Evolutionary conservation across 2,797 vertebrate genomes (phyloP).

Genomic region (Muscicapa comitata): DNA sequence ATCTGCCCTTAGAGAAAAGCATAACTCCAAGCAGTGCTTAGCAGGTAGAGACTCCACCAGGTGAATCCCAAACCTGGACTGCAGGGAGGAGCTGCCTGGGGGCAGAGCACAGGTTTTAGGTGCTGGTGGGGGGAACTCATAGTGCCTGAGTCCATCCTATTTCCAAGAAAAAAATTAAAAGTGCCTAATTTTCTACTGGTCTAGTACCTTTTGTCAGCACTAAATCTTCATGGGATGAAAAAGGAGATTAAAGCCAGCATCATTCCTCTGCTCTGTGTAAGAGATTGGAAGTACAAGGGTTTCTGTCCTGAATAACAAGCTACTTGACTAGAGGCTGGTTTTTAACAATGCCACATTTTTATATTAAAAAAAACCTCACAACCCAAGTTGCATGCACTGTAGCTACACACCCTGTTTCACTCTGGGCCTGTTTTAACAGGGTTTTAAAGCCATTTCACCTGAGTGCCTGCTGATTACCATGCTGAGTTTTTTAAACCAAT

Average conservation of each 20-base stretch:
- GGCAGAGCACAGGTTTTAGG: background rate
- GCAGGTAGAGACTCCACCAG: background rate
- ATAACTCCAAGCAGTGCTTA: background rate
- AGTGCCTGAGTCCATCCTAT: background rate
- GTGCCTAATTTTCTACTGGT: background rate
- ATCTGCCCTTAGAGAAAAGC: background rate
- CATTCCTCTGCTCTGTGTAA: background rate
- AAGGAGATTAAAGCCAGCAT: background rate
- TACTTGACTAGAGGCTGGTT: slow-evolving; percentile 1
- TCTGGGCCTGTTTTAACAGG: background rate
- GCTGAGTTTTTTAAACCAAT: slow-evolving; percentile 62
- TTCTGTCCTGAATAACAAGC: background rate
- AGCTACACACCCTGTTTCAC: background rate
- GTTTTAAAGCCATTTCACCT: slow-evolving; percentile 65
- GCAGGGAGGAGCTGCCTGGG: background rate
- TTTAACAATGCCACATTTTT: slow-evolving; percentile 23
- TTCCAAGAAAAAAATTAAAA: background rate
- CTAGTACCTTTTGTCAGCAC: background rate
- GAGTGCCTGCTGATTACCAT: slow-evolving; percentile 55
- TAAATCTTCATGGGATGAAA: background rate
- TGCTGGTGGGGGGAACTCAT: background rate
- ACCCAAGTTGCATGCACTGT: background rate
- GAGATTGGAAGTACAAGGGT: background rate
- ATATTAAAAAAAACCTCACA: background rate
- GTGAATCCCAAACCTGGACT: background rate